phyloP scores from a whole-genome alignment of 1,140 invertebrate species.

The Rhagoletis pomonella region DNA sequence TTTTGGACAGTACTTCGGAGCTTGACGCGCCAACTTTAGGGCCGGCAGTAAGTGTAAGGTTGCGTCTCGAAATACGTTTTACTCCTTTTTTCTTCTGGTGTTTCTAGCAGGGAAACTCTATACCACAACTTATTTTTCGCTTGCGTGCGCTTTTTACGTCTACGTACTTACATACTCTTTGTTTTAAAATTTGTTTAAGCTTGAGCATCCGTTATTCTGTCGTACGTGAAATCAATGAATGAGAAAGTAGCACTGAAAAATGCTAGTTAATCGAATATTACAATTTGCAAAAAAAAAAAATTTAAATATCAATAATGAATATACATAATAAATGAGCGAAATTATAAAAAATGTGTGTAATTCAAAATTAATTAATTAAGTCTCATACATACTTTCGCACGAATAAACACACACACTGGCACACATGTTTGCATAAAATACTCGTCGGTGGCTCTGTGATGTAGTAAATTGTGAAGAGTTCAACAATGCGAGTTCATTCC shows the following conservation, averaged over 20 bases:
- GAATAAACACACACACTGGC: neutral
- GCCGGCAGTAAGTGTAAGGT: no score
- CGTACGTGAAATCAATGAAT: neutral
- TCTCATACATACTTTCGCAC: neutral
- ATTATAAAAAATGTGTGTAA: neutral
- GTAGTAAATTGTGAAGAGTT: neutral
- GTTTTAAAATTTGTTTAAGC: neutral
- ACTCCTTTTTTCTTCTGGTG: no score
- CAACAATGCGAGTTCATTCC: neutral
- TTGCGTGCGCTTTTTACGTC: neutral
- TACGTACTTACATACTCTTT: neutral
- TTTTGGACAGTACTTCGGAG: no score
- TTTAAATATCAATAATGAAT: neutral
- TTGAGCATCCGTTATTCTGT: neutral
- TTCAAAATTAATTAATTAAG: slow-evolving; percentile 42
- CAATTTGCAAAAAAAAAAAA: neutral
- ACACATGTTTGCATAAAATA: neutral
- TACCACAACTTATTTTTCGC: no score
- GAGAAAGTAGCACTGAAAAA: neutral
- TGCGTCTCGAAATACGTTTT: no score
- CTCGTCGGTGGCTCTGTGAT: no score
- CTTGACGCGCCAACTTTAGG: no score
- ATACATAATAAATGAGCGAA: neutral
- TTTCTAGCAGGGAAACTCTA: no score
- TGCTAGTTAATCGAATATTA: neutral